phyloP scores from a whole-genome alignment of 2,797 vertebrate species.

The Sphenopsis melanotis region DNA sequence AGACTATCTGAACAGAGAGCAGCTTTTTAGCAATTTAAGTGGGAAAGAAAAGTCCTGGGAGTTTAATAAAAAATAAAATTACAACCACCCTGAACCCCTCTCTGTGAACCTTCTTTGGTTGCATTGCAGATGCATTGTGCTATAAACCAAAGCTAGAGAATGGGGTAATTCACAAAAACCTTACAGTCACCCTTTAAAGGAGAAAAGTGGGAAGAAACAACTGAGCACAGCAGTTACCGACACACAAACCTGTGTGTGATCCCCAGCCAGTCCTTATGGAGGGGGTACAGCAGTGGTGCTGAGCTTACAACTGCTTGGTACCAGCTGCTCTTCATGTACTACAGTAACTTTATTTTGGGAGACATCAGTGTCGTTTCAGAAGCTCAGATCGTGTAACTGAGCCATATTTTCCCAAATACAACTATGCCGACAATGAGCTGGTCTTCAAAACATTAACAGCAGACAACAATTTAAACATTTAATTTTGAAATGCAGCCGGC shows the following conservation, averaged over 20 bases:
- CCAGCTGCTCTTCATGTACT: too few relatives aligned
- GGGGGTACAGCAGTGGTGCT: not conserved
- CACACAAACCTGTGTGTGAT: not conserved
- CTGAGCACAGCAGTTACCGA: not conserved
- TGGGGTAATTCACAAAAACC: not conserved
- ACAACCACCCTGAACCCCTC: rapidly evolving
- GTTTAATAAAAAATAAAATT: not conserved
- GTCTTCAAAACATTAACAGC: not conserved
- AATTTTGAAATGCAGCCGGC: not conserved
- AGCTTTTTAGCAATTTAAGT: not conserved
- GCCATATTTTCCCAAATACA: not conserved
- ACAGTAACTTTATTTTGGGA: not conserved
- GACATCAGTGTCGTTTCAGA: rapidly evolving
- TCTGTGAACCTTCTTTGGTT: not conserved
- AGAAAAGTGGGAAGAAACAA: not conserved
- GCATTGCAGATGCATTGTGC: not conserved
- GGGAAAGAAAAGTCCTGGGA: not conserved
- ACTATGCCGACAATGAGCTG: not conserved
- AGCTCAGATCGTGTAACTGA: not conserved
- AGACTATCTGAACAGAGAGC: not conserved
- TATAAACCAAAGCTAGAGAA: not conserved
- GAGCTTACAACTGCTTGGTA: rapidly evolving
- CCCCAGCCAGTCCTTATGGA: not conserved
- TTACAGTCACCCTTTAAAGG: not conserved
- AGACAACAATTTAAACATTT: not conserved